Conservation (phyloP, 2,113 vertebrate genomes). For the Cyphomyrus discorhynchus region DNA sequence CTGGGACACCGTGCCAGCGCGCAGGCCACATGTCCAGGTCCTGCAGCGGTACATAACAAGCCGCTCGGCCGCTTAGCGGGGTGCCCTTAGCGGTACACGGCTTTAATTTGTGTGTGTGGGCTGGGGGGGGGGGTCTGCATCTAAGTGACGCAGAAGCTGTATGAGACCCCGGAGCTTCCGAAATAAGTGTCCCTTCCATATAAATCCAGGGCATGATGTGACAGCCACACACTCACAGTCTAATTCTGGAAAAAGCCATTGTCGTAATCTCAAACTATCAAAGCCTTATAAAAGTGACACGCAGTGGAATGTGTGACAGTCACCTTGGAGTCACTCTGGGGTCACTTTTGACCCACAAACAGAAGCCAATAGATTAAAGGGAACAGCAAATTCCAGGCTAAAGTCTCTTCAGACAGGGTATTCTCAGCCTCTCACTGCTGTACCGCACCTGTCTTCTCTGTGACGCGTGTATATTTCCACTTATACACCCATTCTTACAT, state of each 20-base stretch:
- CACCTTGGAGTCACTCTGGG: neutral
- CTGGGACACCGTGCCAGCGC: neutral
- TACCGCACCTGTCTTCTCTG: neutral
- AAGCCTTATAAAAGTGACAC: neutral
- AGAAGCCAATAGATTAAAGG: neutral
- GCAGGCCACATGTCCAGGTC: neutral
- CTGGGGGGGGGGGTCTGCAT: neutral
- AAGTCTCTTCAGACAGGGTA: neutral
- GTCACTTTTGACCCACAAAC: neutral
- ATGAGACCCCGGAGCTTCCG: neutral
- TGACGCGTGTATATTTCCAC: neutral
- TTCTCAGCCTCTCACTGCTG: neutral
- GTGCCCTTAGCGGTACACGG: neutral
- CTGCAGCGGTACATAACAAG: neutral
- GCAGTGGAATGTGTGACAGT: neutral
- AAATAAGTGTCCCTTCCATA: neutral
- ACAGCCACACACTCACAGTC: neutral
- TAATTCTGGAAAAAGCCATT: neutral
- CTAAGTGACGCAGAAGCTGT: neutral
- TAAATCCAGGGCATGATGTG: neutral
- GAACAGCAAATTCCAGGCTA: neutral
- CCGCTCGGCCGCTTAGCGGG: neutral
- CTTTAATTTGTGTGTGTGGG: neutral
- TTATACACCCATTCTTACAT: neutral
- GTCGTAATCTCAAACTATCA: neutral